Base-by-base conservation (phyloP, 2,888 invertebrate species). In the Strigamia crassipes region DNA sequence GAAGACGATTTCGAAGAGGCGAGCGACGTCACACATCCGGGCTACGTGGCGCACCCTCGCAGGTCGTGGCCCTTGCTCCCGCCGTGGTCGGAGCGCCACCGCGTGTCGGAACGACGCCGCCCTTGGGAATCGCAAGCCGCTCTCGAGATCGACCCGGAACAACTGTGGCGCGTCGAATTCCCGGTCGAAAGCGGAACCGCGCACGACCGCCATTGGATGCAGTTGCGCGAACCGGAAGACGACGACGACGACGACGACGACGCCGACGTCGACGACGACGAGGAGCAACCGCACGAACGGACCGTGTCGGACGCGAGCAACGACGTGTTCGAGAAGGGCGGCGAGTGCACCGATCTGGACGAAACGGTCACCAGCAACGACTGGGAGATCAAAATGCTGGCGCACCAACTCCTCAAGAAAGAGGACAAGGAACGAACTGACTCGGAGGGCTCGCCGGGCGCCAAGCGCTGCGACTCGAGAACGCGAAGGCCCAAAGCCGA, bases 311-410 rank as follows among this genome's bases (percentile, higher is more conserved):
- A 34, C n/a, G n/a, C 78, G 10, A 41, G 34, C 78, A 18, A 38
- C 78, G 78, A 41, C 27, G 41, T 34, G 10, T 41, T 78, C 18
- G 34, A 38, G 5, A 41, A 80, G 46, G 80, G 21, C 18, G 82
- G 21, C 34, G 41, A n/a, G 9, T 1, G 73, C 1, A 61, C 18
- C 21, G 61, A 23, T n/a, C 18, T 23, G n/a, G 18, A n/a, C 56
- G 78, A 38, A 31, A 46, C 12, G 3, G 34, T 34, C 34, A 34
- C 34, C 1, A 79, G 82, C 21, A 84, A 84, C 81, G 86, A 87
- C 86, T 94, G 94, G 94, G 94, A 94, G 87, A 92, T 94, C 0
- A 91, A 92, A 87, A 93, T 94, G 93, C 88, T 94, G 51, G 94
- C 93, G 0, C 91, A 93, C 84, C 93, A 94, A 86, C 89, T 94